Conservation (phyloP, 2,113 vertebrate genomes). For the Globicephala melas region DNA sequence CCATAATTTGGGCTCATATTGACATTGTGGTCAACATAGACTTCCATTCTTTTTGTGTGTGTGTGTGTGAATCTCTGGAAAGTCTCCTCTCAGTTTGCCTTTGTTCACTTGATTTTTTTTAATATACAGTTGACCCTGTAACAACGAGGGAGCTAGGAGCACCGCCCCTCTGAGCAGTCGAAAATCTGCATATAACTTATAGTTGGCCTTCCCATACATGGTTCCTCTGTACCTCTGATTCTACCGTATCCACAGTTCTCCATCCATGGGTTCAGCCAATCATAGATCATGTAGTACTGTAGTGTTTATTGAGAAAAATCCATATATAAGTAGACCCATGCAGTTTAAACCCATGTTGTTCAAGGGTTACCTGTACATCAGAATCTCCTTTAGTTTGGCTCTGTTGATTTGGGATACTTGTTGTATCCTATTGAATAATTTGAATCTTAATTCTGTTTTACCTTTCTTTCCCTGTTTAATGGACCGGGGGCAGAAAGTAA, state of each 20-base stretch:
- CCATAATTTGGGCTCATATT: not conserved
- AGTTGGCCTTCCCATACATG: not conserved
- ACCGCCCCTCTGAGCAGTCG: not conserved
- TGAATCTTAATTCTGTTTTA: slow-evolving; percentile 30
- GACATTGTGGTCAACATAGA: not conserved
- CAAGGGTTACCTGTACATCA: not conserved
- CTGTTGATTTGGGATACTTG: not conserved
- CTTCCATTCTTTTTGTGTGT: not conserved
- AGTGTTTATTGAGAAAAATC: not conserved
- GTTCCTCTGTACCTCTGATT: not conserved
- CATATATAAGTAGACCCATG: not conserved
- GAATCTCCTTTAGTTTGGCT: not conserved
- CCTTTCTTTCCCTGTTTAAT: not conserved
- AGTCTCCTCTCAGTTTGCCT: not conserved
- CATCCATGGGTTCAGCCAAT: not conserved
- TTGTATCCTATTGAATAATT: not conserved
- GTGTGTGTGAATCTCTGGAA: not conserved
- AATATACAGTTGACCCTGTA: not conserved
- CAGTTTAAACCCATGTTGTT: not conserved
- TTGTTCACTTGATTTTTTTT: not conserved
- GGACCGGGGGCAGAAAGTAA: not conserved
- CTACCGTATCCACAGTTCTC: not conserved
- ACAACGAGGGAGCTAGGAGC: not conserved
- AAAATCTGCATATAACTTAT: not conserved
- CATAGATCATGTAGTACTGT: not conserved